Base-by-base conservation (phyloP, 2,888 invertebrate genomes). In the Marasmarcha lunaedactyla region DNA sequence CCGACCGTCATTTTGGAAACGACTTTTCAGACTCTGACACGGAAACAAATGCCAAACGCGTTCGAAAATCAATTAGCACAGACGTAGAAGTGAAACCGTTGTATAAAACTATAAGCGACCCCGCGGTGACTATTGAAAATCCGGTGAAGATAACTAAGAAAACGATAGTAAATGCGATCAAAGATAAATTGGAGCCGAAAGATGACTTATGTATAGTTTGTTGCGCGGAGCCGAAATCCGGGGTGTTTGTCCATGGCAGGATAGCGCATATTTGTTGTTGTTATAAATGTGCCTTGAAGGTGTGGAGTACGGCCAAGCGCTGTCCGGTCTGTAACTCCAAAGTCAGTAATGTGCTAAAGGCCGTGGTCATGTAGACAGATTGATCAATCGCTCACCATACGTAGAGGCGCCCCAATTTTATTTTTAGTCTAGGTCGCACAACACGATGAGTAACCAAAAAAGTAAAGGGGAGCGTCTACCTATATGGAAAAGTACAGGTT, bases 241-340 rank as follows among this genome's bases (percentile, higher is more conserved):
- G 89, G 1, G 87, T 88, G 27, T 90, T 90, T 53, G 85, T 90
- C 0, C 90, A 91, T 55, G 88, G 88, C 0, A 73, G 85, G 35
- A 85, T 86, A 40, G 87, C 87, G 1, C 90, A 90, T 44, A 86
- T 88, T 46, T 90, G 89, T 55, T 90, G 90, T 47, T 91, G 91
- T 54, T 91, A 90, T 50, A 85, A 81, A 40, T 91, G 91, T 60
- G 89, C 90, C 0, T 79, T 88, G 33, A 87, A 86, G 52, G 87
- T 88, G 1, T 89, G 90, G 88, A 78, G 79, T 10, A 84, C 79
- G 20, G 84, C 84, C 1, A 87, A 87, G 50, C 67, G 87, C 15
- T 91, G 91, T 57, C 90, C 91, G 1, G 78, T 89, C 1, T 91
- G 91, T 56, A 90, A 90, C 51, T 76, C 88, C 42, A 86, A 86